Evolutionary conservation across 2,113 vertebrate genomes (phyloP), one percentile per base, ranked within the genome.

Genomic region (Oreochromis spilurus): DNA sequence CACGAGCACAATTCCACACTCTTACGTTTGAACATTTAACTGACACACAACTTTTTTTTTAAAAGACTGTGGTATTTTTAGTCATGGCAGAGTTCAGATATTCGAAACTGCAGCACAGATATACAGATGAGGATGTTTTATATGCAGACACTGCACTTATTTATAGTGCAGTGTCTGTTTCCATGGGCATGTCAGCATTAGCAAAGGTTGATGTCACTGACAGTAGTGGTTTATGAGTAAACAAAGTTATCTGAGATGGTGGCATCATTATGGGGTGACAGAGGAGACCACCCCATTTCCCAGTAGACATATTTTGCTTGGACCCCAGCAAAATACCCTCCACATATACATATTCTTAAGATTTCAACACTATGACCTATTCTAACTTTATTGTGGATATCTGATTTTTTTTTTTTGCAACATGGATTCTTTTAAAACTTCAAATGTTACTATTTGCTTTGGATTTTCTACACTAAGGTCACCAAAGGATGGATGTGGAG

Each of bases 291-390:
- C 24, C 24, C 43, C 9, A 43, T 38, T 65, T 38, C 31, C 4
- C 60, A n/a, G 31, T 65, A 3, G 10, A 65, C 60, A 38, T n/a
- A 65, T 65, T n/a, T 4, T 43, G 38, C 38, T 24, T 3, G 38
- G 38, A 43, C 38, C 13, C 38, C 24, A 29, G 14, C 0, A 48
- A 29, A 48, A 43, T 7, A 48, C 24, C 24, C 10, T 75, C 70
- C 24, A 48, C 70, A 48, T 17, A 75, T 9, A 45, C 7, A 16
- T 16, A 24, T 43, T 14, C 21, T 72, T 45, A 3, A 43, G 12
- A 16, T 43, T 43, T 16, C 2, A 45, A 24, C 9, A 43, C 24
- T 43, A 0, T 45, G 0, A 45, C 65, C 7, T 26, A 43, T 26
- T 70, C 3, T 0, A 70, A 75, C 16, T 60, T 60, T 34, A 60